Conservation (phyloP, 2,888 invertebrate genomes). For the Tetramorium bicarinatum region DNA sequence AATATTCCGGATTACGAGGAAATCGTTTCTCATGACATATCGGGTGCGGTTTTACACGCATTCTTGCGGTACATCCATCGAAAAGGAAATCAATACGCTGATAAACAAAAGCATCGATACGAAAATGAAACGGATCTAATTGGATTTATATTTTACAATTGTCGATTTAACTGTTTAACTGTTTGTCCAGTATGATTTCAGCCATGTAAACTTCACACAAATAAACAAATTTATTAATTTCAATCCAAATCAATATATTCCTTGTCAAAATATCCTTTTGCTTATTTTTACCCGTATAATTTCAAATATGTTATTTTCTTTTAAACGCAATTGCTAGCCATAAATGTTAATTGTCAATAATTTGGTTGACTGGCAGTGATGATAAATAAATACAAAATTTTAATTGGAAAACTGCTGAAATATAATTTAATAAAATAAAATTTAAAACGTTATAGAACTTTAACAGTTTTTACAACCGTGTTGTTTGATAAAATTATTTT, state of each 20-base stretch:
- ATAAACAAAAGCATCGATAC: neutral
- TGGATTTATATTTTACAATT: neutral
- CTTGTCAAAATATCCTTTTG: neutral
- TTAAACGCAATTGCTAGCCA: neutral
- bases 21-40: neutral
- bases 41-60: neutral
- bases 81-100: neutral
- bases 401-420: neutral
- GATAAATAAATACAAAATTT: neutral
- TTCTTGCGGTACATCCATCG: neutral
- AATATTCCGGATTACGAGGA: neutral
- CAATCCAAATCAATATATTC: neutral
- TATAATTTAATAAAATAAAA: neutral
- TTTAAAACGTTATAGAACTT: neutral
- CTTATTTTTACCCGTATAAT: neutral
- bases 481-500: neutral
- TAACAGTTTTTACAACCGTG: neutral
- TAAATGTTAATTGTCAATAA: neutral
- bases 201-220: neutral
- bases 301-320: neutral
- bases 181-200: neutral
- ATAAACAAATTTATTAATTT: neutral
- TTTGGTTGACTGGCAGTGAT: neutral
- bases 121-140: neutral
- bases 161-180: neutral